Base-by-base conservation (phyloP, 2,113 vertebrate species). In the Arothron firmamentum region DNA sequence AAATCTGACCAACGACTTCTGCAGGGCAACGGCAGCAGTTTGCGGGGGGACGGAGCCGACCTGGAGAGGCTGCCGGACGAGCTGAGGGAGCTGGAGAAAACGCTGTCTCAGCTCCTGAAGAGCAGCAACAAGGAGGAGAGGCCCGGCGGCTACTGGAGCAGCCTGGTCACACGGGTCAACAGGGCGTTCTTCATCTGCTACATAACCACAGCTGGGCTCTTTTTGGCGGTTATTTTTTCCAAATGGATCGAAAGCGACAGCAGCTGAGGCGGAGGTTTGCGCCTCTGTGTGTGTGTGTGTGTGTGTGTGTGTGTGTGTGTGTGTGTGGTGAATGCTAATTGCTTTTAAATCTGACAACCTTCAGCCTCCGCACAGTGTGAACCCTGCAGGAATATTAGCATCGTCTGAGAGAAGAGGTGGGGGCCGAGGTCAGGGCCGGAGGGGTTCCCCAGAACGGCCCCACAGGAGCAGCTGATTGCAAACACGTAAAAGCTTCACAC, bases 141-240 rank as follows among this genome's bases (percentile, higher is more conserved):
- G 34, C 20, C 20, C 0, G 1, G 34, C 34, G 59, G 59, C 3
- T 62, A 78, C 52, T 83, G 81, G 81, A 67, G 59, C 51, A 20
- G 20, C 19, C 2, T 80, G 46, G 74, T 77, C 1, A 49, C 23
- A 51, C 59, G 11, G 18, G 13, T 80, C 42, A 56, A 83, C 63
- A 73, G 5, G 17, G 6, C 23, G n/a, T 80, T 83, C 45, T 70
- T 83, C 16, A n/a, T 80, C 17, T 47, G 54, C 13, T 83, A 83
- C 41, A 0, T 83, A 14, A 41, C n/a, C 4, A 1, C 58, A 54
- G 20, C 71, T n/a, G 4, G 0, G 21, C 0, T 58, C 18, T 84
- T 84, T 59, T 54, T 84, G 41, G 2, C 17, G 6, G 1, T 41
- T 2, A 11, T 81, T n/a, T 81, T 57, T 53, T 11, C 51, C 0